A percentile compares a stretch with the other conserved stretches of the same genome.
These are phyloP conservation scores for Alentia gelatinosa DNA, from an alignment of 2,888 invertebrate species.

Conservation along the genomic window DNA sequence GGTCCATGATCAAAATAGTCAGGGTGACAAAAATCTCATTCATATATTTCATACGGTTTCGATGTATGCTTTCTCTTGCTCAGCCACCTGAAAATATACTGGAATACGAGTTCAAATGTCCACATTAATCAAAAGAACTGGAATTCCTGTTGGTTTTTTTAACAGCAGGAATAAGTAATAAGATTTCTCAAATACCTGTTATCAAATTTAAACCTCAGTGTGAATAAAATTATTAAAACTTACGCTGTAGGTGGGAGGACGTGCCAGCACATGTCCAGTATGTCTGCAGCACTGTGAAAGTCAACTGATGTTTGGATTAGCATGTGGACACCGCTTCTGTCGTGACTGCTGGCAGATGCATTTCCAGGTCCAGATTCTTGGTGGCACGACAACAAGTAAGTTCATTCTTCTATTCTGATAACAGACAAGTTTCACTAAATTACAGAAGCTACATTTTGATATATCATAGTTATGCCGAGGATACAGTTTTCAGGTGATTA, in stretches of 20 bases:
- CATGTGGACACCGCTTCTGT: constrained; percentile 96
- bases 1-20: too few species aligned
- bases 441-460: too few species aligned
- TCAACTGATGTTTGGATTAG: constrained; percentile 87
- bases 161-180: not conserved
- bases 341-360: constrained; percentile 97
- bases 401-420: constrained; percentile 20
- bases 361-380: constrained; percentile 96
- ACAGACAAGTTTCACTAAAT: too few species aligned
- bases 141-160: not conserved
- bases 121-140: not conserved
- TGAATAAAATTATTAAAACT: not conserved
- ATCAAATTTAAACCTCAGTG: not conserved
- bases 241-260: not conserved
- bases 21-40: too few species aligned
- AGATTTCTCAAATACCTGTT: not conserved
- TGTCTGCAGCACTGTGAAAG: constrained; percentile 69
- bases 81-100: too few species aligned
- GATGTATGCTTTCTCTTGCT: too few species aligned
- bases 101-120: too few species aligned
- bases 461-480: too few species aligned
- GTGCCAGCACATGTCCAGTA: constrained; percentile 70
- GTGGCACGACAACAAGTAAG: constrained; percentile 87
- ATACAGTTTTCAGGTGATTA: too few species aligned
- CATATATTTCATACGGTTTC: too few species aligned